Base-by-base conservation (phyloP, 30 jellyfish, hydroid and myxozoan species). In the Sanderia malayensis region DNA sequence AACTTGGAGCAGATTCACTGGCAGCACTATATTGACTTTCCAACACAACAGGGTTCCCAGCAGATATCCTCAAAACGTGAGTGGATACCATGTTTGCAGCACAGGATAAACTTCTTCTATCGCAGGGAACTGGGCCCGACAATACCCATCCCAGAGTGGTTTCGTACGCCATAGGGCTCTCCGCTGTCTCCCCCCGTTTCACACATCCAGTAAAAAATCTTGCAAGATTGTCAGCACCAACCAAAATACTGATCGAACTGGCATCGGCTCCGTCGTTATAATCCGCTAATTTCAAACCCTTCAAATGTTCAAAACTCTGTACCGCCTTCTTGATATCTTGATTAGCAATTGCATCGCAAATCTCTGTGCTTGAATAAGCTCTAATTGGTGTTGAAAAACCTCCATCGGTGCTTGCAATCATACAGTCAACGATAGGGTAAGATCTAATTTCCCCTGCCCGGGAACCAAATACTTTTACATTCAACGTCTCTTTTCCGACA, bases 271-370 rank as follows among this genome's bases (percentile, higher is more conserved):
- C 65, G 27, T 67, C 69, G 34, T 67, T 30, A 17, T 0, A 32
- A 67, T 67, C 79, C 0, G 79, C 79, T 33, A 67, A 67, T 26
- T n/a, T n/a, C n/a, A n/a, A n/a, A n/a, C n/a, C n/a, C n/a, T n/a
- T n/a, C n/a, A n/a, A n/a, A n/a, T n/a, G n/a, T n/a, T n/a, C n/a
- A n/a, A n/a, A n/a, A n/a, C n/a, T n/a, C n/a, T n/a, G n/a, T n/a
- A n/a, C n/a, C n/a, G n/a, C n/a, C n/a, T n/a, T n/a, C n/a, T n/a
- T n/a, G n/a, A n/a, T n/a, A n/a, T n/a, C n/a, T n/a, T n/a, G n/a
- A n/a, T n/a, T n/a, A n/a, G n/a, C n/a, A n/a, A n/a, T n/a, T n/a
- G n/a, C n/a, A n/a, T n/a, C n/a, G n/a, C n/a, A n/a, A n/a, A n/a
- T n/a, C n/a, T n/a, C n/a, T n/a, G n/a, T n/a, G n/a, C n/a, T n/a